Conservation (phyloP, 2,113 vertebrate genomes). For the Microcebus murinus region DNA sequence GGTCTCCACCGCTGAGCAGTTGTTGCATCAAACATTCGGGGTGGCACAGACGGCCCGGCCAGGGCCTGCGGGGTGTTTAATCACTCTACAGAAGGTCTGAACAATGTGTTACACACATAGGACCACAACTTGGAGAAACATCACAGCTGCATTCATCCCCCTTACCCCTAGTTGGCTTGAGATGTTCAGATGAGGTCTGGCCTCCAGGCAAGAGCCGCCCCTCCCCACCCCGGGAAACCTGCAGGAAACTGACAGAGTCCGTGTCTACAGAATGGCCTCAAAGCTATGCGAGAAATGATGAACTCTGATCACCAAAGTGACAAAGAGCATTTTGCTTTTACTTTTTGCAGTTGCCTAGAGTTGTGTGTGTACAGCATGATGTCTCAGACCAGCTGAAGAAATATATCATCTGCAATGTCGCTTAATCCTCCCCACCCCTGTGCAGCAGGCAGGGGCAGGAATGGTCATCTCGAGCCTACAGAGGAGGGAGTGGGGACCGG, state of each 20-base stretch:
- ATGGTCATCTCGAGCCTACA: no score
- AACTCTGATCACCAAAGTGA: not conserved
- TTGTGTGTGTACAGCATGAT: not conserved
- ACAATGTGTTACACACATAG: not conserved
- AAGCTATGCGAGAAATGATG: not conserved
- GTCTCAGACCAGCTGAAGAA: not conserved
- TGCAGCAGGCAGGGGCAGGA: not conserved
- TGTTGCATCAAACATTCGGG: conserved; percentile 70
- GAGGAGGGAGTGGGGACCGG: not conserved
- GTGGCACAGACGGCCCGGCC: conserved; percentile 72
- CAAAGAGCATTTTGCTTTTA: not conserved
- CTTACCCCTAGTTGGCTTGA: not conserved
- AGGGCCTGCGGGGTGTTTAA: conserved; percentile 70
- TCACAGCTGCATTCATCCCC: not conserved
- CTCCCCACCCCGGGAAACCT: not conserved
- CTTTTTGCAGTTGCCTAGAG: not conserved
- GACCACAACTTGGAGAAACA: not conserved
- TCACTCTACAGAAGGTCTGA: conserved; percentile 38
- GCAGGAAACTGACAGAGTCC: not conserved
- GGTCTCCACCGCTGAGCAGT: conserved; percentile 81
- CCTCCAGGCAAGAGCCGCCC: not conserved
- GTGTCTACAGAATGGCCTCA: not conserved
- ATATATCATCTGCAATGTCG: fast-evolving
- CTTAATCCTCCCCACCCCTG: not conserved
- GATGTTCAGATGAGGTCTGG: not conserved